Evolutionary conservation across 2,113 vertebrate species (phyloP).

Genomic region (Gila orcuttii): DNA sequence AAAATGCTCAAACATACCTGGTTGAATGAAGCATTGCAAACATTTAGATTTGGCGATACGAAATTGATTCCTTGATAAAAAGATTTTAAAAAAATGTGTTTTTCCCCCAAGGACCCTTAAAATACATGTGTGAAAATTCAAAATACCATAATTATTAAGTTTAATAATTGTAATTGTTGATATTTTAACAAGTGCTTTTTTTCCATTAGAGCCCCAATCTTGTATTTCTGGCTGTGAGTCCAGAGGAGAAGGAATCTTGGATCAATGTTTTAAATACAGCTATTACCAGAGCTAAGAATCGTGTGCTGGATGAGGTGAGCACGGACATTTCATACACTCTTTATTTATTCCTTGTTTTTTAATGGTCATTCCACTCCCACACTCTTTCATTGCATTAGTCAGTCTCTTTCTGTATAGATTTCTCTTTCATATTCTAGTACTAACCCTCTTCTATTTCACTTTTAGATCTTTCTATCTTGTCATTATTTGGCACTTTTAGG

Average conservation of each 20-base stretch:
- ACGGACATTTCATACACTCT: neutral
- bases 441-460: neutral
- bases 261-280: constrained; percentile 86
- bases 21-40: neutral
- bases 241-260: constrained; percentile 97
- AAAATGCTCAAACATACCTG: too few relatives aligned
- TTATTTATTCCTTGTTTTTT: constrained; percentile 32
- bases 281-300: constrained; percentile 90
- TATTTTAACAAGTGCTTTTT: neutral
- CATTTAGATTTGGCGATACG: neutral
- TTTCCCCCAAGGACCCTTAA: neutral
- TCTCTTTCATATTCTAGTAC: constrained; percentile 23
- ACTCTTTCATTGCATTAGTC: constrained; percentile 21
- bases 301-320: constrained; percentile 88
- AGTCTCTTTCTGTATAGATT: neutral
- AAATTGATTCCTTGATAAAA: neutral
- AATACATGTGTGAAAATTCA: neutral
- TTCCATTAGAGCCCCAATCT: constrained; percentile 84
- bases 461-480: neutral
- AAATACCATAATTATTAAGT: neutral
- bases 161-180: neutral
- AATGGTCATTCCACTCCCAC: constrained; percentile 26
- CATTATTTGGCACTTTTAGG: neutral
- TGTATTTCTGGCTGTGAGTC: constrained; percentile 94
- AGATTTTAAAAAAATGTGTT: neutral